Base-by-base conservation (phyloP, 1,140 invertebrate species). In the Drosophila trapezifrons region DNA sequence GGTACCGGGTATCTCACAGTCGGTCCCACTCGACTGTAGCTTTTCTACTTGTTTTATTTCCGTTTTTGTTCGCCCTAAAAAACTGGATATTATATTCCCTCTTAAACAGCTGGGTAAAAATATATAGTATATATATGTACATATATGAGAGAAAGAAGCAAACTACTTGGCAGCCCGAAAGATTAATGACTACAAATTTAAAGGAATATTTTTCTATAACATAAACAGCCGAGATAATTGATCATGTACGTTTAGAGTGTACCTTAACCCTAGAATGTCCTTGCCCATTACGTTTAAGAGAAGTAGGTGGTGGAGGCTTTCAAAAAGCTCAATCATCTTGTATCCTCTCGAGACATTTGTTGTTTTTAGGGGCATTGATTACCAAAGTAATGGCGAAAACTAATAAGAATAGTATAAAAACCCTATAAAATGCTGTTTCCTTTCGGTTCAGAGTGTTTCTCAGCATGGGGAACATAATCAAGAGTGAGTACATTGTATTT, bases 121-220 rank as follows among this genome's bases (percentile, higher is more conserved):
- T 15, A 42, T 13, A 29, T 40, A 63, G 10, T 15, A 20, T 20
- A 32, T 13, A 20, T 6, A 51, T 51, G 22, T 22, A 22, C 2
- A 18, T n/a, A 12, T 20, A 22, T 9, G 15, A 40, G 17, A 6
- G 9, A 22, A 29, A 40, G 32, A 45, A 47, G 35, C 42, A n/a
- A 57, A 35, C 27, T 47, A 57, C 52, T 69, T 25, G 25, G 15
- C 43, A 29, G 27, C 12, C n/a, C 5, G 27, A 20, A 45, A 49
- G 66, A 71, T 72, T 71, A 72, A 72, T 72, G 65, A 71, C 69
- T 32, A 17, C 54, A 40, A 8, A 25, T 18, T 27, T 17, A 57
- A 17, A 42, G 18, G 49, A 47, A 70, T 27, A 63, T 25, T 17
- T 49, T 32, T 40, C 22, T 5, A 37, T 18, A 65, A 65, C 46